Conservation (phyloP, 2,888 invertebrate species). For the Tyria jacobaeae region DNA sequence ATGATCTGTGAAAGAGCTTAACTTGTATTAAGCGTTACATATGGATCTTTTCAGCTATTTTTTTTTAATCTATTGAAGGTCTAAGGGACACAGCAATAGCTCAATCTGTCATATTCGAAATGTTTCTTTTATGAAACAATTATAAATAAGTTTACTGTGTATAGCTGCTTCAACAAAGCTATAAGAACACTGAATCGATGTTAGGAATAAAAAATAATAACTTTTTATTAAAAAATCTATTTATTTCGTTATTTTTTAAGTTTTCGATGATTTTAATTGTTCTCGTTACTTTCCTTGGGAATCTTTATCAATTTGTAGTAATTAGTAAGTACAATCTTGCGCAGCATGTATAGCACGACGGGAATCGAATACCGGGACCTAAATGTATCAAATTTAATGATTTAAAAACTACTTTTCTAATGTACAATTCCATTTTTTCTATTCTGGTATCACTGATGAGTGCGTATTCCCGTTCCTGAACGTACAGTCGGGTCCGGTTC, state of each 20-base stretch:
- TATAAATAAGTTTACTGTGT: conserved; percentile 27
- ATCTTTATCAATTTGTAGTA: conserved; percentile 81
- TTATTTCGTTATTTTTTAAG: conserved; percentile 86
- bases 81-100: neutral
- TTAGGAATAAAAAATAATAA: conserved; percentile 58
- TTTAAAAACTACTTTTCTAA: conserved; percentile 68
- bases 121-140: neutral
- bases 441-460: conserved; percentile 59
- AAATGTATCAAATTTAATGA: conserved; percentile 38
- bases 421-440: conserved; percentile 80
- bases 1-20: neutral
- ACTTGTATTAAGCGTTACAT: neutral
- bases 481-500: conserved; percentile 5
- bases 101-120: neutral
- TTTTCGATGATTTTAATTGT: conserved; percentile 85
- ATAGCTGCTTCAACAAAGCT: conserved; percentile 18
- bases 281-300: conserved; percentile 85
- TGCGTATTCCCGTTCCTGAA: conserved; percentile 36
- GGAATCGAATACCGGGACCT: conserved; percentile 58
- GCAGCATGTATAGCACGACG: conserved; percentile 58
- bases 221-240: conserved; percentile 71
- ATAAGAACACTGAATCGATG: conserved; percentile 58
- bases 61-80: neutral
- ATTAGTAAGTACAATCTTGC: conserved; percentile 71
- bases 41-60: neutral